A percentile compares a stretch with the other conserved stretches of the same genome.
Conservation (phyloP, 2,888 invertebrate species). For the Stenolophus ochropezus region DNA sequence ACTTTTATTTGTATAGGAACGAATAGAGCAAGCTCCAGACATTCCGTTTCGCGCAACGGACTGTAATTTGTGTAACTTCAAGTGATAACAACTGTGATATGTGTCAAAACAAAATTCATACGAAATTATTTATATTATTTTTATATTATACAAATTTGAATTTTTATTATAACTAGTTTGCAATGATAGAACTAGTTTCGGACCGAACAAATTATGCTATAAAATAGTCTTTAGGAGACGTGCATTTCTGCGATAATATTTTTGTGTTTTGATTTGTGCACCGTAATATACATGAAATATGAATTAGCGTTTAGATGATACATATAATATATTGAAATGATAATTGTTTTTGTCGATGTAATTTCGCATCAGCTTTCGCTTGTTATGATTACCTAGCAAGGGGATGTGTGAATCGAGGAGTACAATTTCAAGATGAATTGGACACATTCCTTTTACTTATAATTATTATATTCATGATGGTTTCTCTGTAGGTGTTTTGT, state of each 20-base stretch:
- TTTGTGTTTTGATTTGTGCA: conserved; percentile 50
- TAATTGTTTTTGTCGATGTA: conserved; percentile 54
- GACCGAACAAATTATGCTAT: conserved; percentile 43
- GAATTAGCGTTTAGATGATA: conserved; percentile 38
- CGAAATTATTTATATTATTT: conserved; percentile 39
- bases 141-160: conserved; percentile 36
- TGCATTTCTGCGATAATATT: conserved; percentile 56
- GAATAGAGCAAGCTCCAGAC: conserved; percentile 36
- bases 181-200: conserved; percentile 18
- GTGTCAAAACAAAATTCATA: conserved; percentile 45
- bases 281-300: conserved; percentile 43
- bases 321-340: conserved; percentile 7
- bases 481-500: conserved; percentile 60
- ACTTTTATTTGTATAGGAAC: conserved; percentile 34
- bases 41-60: conserved; percentile 27
- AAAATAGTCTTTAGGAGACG: conserved; percentile 35
- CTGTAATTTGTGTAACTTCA: conserved; percentile 26
- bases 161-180: conserved; percentile 39
- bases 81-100: conserved; percentile 45
- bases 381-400: conserved; percentile 46
- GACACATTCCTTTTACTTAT: conserved; percentile 58
- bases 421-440: conserved; percentile 48
- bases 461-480: conserved; percentile 58
- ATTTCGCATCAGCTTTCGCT: conserved; percentile 58
- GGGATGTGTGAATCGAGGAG: conserved; percentile 57